phyloP scores from a whole-genome alignment of 2,888 invertebrate genomes.

The Busseola fusca region DNA sequence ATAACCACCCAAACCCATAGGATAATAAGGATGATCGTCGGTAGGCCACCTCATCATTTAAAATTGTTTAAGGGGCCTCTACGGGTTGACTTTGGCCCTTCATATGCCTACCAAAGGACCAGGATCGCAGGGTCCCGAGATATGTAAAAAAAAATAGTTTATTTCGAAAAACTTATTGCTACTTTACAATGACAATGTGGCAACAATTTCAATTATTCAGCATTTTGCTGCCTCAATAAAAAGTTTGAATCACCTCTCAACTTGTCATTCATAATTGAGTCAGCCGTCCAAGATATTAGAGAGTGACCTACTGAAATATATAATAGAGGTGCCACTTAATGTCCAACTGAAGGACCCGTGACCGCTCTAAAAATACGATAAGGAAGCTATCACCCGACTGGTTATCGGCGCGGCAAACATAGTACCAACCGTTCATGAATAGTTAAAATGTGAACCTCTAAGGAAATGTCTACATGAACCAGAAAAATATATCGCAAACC shows the following conservation, averaged over 20 bases:
- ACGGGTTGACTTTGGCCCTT: too few relatives aligned
- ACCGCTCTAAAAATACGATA: constrained; percentile 75
- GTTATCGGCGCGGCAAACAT: constrained; percentile 76
- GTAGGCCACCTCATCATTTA: too few relatives aligned
- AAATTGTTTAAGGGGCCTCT: too few relatives aligned
- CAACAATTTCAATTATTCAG: too few relatives aligned
- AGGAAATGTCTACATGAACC: constrained; percentile 67
- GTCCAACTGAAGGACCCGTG: constrained; percentile 57
- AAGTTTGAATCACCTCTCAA: constrained; percentile 13
- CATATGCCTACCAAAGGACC: too few relatives aligned
- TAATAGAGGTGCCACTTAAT: constrained; percentile 35
- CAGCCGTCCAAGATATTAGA: constrained; percentile 18
- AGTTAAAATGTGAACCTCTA: constrained; percentile 74
- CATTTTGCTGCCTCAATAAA: constrained; percentile 30
- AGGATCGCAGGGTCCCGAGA: too few relatives aligned
- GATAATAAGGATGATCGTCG: too few relatives aligned
- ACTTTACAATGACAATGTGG: too few relatives aligned
- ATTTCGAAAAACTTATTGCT: too few relatives aligned
- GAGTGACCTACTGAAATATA: constrained; percentile 36
- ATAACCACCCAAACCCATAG: too few relatives aligned
- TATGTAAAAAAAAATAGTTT: too few relatives aligned
- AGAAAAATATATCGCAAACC: constrained; percentile 48
- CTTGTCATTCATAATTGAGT: constrained; percentile 43
- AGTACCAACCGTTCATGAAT: constrained; percentile 79
- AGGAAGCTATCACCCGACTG: constrained; percentile 75